A percentile compares a stretch with the other conserved stretches of the same genome.
Evolutionary conservation across 1,140 invertebrate species (phyloP).

Genomic region (Platyscapa corneri): DNA sequence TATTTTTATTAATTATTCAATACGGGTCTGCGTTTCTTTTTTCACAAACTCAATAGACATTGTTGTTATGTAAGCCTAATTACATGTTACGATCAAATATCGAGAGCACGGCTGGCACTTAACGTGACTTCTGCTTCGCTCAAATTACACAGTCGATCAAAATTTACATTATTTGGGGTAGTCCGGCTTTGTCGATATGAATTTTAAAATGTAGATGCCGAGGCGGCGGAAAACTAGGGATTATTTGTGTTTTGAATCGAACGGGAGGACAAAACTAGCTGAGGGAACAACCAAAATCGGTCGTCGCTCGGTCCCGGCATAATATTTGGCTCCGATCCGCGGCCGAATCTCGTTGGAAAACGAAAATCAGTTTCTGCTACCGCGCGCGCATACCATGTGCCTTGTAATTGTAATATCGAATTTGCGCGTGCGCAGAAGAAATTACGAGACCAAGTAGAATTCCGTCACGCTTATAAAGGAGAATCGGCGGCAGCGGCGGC

Average conservation of each 20-base stretch:
- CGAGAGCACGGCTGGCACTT: not conserved
- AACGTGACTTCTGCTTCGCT: not conserved
- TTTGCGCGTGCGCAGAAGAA: not conserved
- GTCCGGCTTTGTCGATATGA: too few species aligned
- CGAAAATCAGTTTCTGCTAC: not conserved
- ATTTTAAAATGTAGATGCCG: too few species aligned
- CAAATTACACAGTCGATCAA: not conserved
- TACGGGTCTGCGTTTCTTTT: not conserved
- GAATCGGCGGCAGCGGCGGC: too few species aligned
- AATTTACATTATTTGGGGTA: not conserved
- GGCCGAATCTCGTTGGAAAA: not conserved
- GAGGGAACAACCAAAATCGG: too few species aligned
- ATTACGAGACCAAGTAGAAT: not conserved
- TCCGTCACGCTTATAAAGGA: not conserved
- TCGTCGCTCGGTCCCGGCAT: too few species aligned
- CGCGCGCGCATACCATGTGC: too few species aligned
- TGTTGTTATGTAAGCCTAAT: not conserved
- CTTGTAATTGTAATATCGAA: not conserved
- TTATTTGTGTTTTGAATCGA: too few species aligned
- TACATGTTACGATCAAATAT: not conserved
- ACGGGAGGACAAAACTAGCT: too few species aligned
- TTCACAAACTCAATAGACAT: not conserved
- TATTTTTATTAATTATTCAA: not conserved
- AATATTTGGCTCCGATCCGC: too few species aligned
- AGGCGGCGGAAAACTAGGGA: too few species aligned